Conservation (phyloP, 2,888 invertebrate species). For the Colletes collaris region DNA sequence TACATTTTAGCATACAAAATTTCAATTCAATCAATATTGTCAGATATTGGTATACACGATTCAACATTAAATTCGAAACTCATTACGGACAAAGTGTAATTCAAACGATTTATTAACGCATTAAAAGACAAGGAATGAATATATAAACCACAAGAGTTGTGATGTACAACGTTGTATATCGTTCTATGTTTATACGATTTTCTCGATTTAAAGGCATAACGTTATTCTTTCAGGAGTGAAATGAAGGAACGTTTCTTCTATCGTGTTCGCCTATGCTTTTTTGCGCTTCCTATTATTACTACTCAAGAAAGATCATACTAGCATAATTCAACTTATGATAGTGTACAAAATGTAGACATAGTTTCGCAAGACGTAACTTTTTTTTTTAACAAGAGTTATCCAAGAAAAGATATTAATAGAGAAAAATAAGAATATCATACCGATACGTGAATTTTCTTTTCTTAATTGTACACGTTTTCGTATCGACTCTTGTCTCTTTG, state of each 20-base stretch:
- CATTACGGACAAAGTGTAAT: not conserved
- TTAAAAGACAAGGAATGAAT: constrained; percentile 22
- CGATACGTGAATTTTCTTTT: not conserved
- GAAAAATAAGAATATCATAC: no score
- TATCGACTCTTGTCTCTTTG: not conserved
- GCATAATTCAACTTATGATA: constrained; percentile 61
- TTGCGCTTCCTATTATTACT: constrained; percentile 54
- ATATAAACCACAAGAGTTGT: constrained; percentile 23
- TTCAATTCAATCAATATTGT: not conserved
- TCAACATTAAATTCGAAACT: not conserved
- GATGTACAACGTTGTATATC: constrained; percentile 41
- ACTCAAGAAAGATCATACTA: constrained; percentile 34
- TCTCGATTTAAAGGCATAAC: constrained; percentile 23
- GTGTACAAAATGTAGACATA: constrained; percentile 72
- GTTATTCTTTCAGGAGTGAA: constrained; percentile 33
- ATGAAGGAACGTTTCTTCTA: constrained; percentile 33
- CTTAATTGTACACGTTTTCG: constrained; percentile 1
- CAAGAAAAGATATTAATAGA: not conserved
- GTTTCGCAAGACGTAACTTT: constrained; percentile 48
- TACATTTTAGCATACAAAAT: not conserved
- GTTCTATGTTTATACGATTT: constrained; percentile 31
- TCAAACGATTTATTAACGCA: constrained; percentile 16
- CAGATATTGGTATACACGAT: no score
- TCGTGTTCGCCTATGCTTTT: constrained; percentile 54
- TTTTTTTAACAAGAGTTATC: constrained; percentile 42